Percentiles rank a stretch among this genome's conserved stretches.
Conservation (phyloP, 1,140 invertebrate species). For the Zaprionus ghesquierei region DNA sequence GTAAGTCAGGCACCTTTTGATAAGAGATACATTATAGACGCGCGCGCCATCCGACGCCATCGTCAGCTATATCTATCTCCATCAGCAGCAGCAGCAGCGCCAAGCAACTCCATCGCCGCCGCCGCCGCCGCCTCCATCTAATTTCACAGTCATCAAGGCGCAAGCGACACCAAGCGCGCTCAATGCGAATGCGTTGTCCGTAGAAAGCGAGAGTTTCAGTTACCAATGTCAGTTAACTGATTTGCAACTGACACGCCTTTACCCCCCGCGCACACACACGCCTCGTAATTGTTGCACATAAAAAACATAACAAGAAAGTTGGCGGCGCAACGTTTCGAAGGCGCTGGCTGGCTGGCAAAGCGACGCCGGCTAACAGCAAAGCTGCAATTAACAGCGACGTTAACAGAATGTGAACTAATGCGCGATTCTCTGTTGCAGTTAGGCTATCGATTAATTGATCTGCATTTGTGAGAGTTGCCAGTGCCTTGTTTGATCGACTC, state of each 20-base stretch:
- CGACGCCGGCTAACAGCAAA: not conserved
- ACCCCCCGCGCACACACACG: not conserved
- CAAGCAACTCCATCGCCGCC: no score
- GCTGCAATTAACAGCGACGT: not conserved
- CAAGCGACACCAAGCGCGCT: slow-evolving; percentile 6
- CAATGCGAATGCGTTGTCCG: slow-evolving; percentile 22
- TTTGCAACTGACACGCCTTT: slow-evolving; percentile 17
- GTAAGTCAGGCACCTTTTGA: slow-evolving; percentile 51
- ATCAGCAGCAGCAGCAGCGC: no score
- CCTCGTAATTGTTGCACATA: slow-evolving; percentile 28
- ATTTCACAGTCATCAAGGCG: slow-evolving; percentile 68
- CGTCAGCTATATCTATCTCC: not conserved
- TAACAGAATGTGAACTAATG: not conserved
- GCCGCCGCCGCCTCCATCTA: slow-evolving; percentile 29
- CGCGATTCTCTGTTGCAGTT: not conserved
- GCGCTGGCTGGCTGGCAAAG: not conserved
- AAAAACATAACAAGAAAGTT: slow-evolving; percentile 32
- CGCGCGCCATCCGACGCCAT: slow-evolving; percentile 27
- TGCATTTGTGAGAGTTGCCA: no score
- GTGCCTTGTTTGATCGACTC: not conserved
- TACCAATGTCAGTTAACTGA: slow-evolving; percentile 55
- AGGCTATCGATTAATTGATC: not conserved
- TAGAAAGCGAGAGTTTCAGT: slow-evolving; percentile 73
- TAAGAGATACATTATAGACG: slow-evolving; percentile 52
- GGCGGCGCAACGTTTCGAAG: not conserved